A percentile compares a stretch with the other conserved stretches of the same genome.
Conservation (phyloP, 2,113 vertebrate genomes). For the Cranoglanis bouderius region DNA sequence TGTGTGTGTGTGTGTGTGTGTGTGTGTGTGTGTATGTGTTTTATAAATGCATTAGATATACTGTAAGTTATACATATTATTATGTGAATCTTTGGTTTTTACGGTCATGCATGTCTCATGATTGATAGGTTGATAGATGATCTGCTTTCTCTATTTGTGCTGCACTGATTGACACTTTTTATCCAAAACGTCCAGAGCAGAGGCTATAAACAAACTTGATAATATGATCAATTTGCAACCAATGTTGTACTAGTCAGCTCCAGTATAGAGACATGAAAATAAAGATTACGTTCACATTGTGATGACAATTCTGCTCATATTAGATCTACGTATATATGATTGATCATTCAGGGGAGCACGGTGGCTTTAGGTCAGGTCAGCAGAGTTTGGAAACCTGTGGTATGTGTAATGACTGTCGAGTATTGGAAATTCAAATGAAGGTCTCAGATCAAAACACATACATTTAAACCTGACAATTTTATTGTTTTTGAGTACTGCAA, state of each 20-base stretch:
- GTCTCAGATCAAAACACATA: not conserved
- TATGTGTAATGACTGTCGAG: not conserved
- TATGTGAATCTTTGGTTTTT: not conserved
- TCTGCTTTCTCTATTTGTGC: not conserved
- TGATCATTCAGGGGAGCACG: too few species aligned
- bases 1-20: not conserved
- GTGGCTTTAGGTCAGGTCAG: not conserved
- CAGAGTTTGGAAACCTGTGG: not conserved
- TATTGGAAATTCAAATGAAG: not conserved
- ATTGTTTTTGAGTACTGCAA: not conserved
- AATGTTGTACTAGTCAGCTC: not conserved
- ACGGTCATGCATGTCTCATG: too few species aligned
- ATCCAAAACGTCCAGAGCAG: not conserved
- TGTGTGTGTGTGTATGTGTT: not conserved
- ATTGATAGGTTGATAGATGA: not conserved
- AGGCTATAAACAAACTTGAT: not conserved
- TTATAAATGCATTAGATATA: not conserved
- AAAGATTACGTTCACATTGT: not conserved
- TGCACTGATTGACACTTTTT: not conserved
- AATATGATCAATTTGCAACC: not conserved
- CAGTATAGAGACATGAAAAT: not conserved
- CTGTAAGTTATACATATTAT: not conserved
- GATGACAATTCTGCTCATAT: not conserved
- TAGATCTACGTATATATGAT: not conserved
- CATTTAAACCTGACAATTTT: slow-evolving; percentile 8